Evolutionary conservation across 2,113 vertebrate genomes (phyloP), one percentile per base, ranked within the genome.

Genomic region (Mohoua ochrocephala): DNA sequence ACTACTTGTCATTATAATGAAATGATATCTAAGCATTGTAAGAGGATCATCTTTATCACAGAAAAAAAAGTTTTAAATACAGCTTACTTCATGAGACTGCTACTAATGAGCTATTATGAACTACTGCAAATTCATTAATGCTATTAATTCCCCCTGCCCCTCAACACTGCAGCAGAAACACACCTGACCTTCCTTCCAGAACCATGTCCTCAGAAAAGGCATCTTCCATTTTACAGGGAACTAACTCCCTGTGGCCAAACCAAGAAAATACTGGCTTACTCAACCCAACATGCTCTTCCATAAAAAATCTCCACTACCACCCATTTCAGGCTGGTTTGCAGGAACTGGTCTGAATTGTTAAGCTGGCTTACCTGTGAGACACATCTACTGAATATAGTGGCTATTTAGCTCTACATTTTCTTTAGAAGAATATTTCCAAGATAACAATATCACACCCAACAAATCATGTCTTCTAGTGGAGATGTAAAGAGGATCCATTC

Each of bases 251-350:
- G 19, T 1, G 4, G 28, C 7, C 37, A 89, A 49, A 61, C 27
- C 19, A 47, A 61, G 60, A 65, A 79, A 63, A 63, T 13, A 49
- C 5, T 4, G 3, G 18, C 22, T 70, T 35, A 11, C 8, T n/a
- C 17, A 87, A 50, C 2, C 2, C 22, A 71, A 37, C 0, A 0
- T 0, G 2, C 15, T 63, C 42, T 74, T 81, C 31, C n/a, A 44
- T 23, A 79, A 88, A 45, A 56, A 30, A 27, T 19, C n/a, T n/a
- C 42, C n/a, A 14, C n/a, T 47, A 39, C 13, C 11, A 53, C 19
- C 11, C 3, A 4, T 39, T 71, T 50, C 23, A 80, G 57, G 14
- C 15, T 39, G 19, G n/a, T 76, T 67, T 81, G 59, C 21, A 84
- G n/a, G 21, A 77, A 65, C 4, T 37, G 10, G 33, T 77, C 39